Conservation (phyloP, 2,888 invertebrate genomes). For the Acronicta psi region DNA sequence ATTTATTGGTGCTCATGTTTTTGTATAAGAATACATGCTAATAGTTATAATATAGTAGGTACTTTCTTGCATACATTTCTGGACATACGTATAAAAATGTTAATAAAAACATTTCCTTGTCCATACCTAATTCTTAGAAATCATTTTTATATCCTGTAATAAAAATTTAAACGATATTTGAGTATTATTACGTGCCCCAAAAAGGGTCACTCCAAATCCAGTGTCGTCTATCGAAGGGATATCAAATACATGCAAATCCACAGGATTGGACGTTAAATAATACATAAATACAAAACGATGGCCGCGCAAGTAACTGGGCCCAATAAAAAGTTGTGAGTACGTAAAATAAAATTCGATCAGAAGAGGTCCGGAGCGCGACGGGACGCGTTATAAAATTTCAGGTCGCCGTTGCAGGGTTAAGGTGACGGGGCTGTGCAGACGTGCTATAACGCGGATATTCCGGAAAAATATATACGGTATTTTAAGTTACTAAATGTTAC, state of each 20-base stretch:
- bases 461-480: not conserved
- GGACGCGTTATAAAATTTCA: constrained; percentile 72
- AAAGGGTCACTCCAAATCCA: constrained; percentile 70
- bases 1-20: not conserved
- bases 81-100: constrained; percentile 47
- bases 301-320: constrained; percentile 68
- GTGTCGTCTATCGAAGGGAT: constrained; percentile 61
- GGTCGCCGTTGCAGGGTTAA: constrained; percentile 70
- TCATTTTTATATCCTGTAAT: constrained; percentile 63
- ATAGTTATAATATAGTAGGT: too few species aligned
- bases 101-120: constrained; percentile 56
- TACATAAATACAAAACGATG: constrained; percentile 79
- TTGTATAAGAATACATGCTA: too few species aligned
- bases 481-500: not conserved
- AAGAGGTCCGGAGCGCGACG: constrained; percentile 57
- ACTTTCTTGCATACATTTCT: constrained; percentile 31
- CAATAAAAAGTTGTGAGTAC: constrained; percentile 81
- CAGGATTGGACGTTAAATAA: constrained; percentile 80
- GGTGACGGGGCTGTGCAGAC: constrained; percentile 58
- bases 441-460: constrained; percentile 30
- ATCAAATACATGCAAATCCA: constrained; percentile 82
- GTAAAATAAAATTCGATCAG: constrained; percentile 83
- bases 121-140: constrained; percentile 59
- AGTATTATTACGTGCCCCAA: constrained; percentile 67
- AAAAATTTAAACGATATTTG: constrained; percentile 68